Percentiles rank a stretch among this genome's conserved stretches.
Conservation (phyloP, 1,140 invertebrate species). For the Drosophila pruinosa region DNA sequence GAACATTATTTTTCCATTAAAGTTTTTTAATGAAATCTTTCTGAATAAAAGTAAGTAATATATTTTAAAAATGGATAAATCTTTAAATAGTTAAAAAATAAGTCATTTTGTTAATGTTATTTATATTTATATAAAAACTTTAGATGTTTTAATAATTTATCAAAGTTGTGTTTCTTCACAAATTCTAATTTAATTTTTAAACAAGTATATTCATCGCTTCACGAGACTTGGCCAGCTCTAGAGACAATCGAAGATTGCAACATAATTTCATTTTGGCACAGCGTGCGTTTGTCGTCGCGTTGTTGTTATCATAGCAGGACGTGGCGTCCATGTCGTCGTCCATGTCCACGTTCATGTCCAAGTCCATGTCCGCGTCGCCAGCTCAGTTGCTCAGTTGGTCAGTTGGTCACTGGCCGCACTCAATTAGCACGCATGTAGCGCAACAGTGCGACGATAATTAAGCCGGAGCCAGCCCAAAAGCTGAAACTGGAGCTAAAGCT, state of each 20-base stretch:
- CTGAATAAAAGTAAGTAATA: too few relatives aligned
- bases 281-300: conserved; percentile 76
- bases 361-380: conserved; percentile 30
- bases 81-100: too few relatives aligned
- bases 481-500: neutral
- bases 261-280: conserved; percentile 75
- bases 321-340: conserved; percentile 28
- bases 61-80: too few relatives aligned
- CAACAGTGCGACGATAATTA: conserved; percentile 67
- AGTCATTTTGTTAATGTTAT: too few relatives aligned
- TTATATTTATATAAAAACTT: too few relatives aligned
- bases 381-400: conserved; percentile 40
- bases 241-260: conserved; percentile 55
- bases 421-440: conserved; percentile 80
- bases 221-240: neutral
- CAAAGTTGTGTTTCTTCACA: too few relatives aligned
- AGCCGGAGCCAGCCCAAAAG: conserved; percentile 38
- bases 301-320: conserved; percentile 76
- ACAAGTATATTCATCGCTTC: neutral
- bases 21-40: too few relatives aligned
- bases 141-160: too few relatives aligned
- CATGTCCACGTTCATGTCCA: conserved; percentile 12
- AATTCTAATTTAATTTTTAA: too few relatives aligned
- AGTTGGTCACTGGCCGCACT: conserved; percentile 51
- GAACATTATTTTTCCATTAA: too few relatives aligned